Evolutionary conservation across 2,888 invertebrate genomes (phyloP).

Genomic region (Fissipunctia ypsillon): DNA sequence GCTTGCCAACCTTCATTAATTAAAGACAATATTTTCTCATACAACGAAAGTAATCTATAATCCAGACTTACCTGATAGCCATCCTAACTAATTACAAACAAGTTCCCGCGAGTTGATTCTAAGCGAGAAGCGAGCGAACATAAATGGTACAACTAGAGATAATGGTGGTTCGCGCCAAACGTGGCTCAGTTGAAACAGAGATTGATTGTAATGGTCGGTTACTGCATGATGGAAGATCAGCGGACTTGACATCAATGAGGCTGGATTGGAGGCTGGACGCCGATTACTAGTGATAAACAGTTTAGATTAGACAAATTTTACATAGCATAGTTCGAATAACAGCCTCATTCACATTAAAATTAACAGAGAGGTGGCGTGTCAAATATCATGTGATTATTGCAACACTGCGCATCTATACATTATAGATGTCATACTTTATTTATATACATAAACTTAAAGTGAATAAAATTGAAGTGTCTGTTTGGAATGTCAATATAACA

Average conservation of each 20-base stretch:
- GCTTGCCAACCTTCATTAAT: slow-evolving; percentile 33
- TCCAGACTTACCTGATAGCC: slow-evolving; percentile 50
- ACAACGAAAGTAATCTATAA: slow-evolving; percentile 49
- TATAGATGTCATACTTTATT: too few species aligned
- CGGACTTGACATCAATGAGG: slow-evolving; percentile 68
- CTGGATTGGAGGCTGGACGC: slow-evolving; percentile 46
- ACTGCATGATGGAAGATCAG: slow-evolving; percentile 59
- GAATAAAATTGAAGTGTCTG: too few species aligned
- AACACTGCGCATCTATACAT: slow-evolving; percentile 7
- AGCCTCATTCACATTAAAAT: slow-evolving; percentile 24
- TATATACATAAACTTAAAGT: too few species aligned
- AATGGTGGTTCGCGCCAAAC: slow-evolving; percentile 70
- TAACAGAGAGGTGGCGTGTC: slow-evolving; percentile 39
- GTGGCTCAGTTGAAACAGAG: slow-evolving; percentile 66
- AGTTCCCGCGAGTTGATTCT: slow-evolving; percentile 35
- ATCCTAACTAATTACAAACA: slow-evolving; percentile 55
- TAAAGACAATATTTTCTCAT: slow-evolving; percentile 55
- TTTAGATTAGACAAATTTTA: slow-evolving; percentile 56
- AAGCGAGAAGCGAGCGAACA: slow-evolving; percentile 40
- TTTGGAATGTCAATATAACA: too few species aligned
- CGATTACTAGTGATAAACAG: slow-evolving; percentile 53
- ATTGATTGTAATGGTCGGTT: slow-evolving; percentile 72
- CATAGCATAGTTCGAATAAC: slow-evolving; percentile 2
- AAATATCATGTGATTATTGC: slow-evolving; percentile 35
- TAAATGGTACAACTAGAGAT: slow-evolving; percentile 57